Conservation (phyloP, 1,140 invertebrate species). For the Phenacoccus solenopsis region DNA sequence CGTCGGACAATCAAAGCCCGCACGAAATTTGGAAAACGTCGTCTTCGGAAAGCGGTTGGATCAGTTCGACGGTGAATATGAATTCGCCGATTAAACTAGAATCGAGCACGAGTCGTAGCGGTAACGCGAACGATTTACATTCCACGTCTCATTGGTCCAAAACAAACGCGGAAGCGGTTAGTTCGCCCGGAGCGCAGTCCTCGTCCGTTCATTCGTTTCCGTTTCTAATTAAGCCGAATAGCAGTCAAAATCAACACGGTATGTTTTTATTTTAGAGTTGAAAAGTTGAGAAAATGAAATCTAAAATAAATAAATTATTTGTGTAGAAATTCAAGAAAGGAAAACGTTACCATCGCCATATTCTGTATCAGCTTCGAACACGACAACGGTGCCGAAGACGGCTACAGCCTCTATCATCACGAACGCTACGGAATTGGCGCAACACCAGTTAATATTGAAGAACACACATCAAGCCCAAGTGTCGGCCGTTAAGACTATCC, state of each 20-base stretch:
- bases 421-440: neutral
- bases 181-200: neutral
- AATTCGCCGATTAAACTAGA: conserved; percentile 4
- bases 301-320: no score
- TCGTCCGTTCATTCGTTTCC: neutral
- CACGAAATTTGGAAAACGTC: neutral
- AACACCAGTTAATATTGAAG: neutral
- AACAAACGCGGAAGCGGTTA: neutral
- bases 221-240: neutral
- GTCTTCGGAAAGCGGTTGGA: neutral
- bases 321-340: neutral
- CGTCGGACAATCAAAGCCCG: neutral
- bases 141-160: neutral
- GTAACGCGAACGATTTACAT: neutral
- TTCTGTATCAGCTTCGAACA: neutral
- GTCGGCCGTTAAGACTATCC: neutral
- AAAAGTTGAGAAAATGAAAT: no score
- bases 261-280: no score
- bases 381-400: neutral
- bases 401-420: neutral
- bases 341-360: neutral
- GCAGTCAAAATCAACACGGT: no score
- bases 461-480: neutral
- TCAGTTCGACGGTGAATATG: neutral
- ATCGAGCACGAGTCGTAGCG: neutral